Percentiles rank a stretch among this genome's conserved stretches.
These are phyloP conservation scores for Syngnathus floridae DNA, from an alignment of 2,113 vertebrate species.

Conservation along the genomic window DNA sequence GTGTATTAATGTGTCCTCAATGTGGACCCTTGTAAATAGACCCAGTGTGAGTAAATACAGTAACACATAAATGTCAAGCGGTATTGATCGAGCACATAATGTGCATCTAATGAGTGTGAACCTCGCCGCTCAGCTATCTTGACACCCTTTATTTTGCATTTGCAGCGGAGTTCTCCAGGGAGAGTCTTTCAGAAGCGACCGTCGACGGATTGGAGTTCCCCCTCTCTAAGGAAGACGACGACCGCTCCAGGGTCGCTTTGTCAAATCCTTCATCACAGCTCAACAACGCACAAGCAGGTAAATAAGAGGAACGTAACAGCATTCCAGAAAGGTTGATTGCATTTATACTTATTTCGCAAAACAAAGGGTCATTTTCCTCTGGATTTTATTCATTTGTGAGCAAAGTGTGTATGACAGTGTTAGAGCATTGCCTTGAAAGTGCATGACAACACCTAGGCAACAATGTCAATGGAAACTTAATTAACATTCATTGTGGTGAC, in stretches of 20 bases:
- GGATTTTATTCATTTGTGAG: background rate
- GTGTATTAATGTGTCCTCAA: constrained; percentile 7
- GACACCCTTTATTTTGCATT: constrained; percentile 8
- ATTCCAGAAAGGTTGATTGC: background rate
- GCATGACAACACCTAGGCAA: background rate
- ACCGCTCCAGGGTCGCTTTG: constrained; percentile 28
- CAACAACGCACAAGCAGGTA: constrained; percentile 59
- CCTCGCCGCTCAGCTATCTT: background rate
- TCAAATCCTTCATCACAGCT: constrained; percentile 43
- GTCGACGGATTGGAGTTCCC: constrained; percentile 48
- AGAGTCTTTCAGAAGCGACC: constrained; percentile 62
- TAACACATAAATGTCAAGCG: constrained; percentile 27
- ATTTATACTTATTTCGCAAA: background rate
- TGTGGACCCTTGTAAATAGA: constrained; percentile 27
- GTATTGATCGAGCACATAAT: constrained; percentile 18
- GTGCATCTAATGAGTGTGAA: background rate
- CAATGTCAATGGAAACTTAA: background rate
- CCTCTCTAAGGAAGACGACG: constrained; percentile 49
- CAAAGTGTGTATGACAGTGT: background rate
- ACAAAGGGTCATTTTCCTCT: background rate
- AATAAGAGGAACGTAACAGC: background rate
- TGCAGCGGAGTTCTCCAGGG: constrained; percentile 66
- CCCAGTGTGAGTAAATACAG: constrained; percentile 25
- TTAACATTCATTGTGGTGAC: background rate
- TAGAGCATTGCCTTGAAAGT: background rate